These are phyloP conservation scores for Crotalus viridis DNA, from an alignment of 2,113 vertebrate genomes.

Conservation along the genomic window DNA sequence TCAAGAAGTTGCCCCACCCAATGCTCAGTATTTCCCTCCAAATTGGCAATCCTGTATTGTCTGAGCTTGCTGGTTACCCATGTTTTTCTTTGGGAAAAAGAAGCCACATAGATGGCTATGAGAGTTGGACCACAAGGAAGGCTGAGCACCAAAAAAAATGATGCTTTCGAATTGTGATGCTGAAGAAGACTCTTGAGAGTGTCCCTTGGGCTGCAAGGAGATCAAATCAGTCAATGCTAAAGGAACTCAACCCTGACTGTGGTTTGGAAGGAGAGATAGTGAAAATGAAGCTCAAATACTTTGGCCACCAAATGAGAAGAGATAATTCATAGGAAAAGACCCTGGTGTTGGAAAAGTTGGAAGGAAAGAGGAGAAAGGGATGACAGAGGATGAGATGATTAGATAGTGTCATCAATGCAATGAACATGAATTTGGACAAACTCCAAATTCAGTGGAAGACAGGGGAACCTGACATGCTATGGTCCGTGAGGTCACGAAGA, in stretches of 20 bases:
- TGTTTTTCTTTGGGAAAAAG: constrained; percentile 31
- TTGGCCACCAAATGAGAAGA: not conserved
- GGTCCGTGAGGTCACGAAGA: not conserved
- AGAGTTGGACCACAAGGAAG: not conserved
- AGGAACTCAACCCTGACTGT: not conserved
- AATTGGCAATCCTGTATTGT: constrained; percentile 43
- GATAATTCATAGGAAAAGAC: not conserved
- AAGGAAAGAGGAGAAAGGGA: not conserved
- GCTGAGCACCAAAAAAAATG: not conserved
- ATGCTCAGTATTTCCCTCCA: constrained; percentile 41
- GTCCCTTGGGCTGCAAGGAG: not conserved
- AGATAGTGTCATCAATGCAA: not conserved
- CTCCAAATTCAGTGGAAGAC: not conserved
- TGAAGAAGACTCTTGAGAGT: not conserved
- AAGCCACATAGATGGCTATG: constrained; percentile 19
- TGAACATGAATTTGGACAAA: not conserved
- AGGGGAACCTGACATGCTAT: not conserved
- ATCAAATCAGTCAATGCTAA: not conserved
- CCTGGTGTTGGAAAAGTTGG: not conserved
- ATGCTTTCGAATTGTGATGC: not conserved
- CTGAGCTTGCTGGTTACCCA: constrained; percentile 25
- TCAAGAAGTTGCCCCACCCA: constrained; percentile 16
- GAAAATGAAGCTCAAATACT: not conserved
- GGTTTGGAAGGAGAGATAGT: not conserved
- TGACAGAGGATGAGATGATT: not conserved